phyloP scores from a whole-genome alignment of 1,140 invertebrate genomes.

The Ceratitis capitata region DNA sequence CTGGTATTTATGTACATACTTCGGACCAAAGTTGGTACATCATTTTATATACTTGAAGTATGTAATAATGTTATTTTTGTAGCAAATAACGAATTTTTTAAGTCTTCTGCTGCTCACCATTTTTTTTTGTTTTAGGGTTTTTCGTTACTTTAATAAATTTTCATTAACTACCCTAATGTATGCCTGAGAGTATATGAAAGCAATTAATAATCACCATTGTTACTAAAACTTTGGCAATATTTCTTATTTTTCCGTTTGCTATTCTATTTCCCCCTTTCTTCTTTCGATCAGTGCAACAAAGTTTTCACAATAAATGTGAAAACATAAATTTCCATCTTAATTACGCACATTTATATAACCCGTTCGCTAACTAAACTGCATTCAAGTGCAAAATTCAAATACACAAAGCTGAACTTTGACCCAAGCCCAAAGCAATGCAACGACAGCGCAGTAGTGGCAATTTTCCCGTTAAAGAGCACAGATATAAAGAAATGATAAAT shows the following conservation, averaged over 20 bases:
- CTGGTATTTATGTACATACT: too few relatives aligned
- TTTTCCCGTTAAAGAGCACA: background rate
- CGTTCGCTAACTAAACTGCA: background rate
- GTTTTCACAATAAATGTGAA: conserved; percentile 33
- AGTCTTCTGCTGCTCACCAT: too few relatives aligned
- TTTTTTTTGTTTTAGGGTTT: too few relatives aligned
- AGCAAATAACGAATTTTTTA: too few relatives aligned
- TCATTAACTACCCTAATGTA: too few relatives aligned
- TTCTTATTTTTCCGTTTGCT: background rate
- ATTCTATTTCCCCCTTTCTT: background rate
- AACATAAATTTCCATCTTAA: conserved; percentile 35
- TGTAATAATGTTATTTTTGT: too few relatives aligned
- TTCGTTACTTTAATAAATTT: too few relatives aligned
- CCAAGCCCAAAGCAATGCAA: background rate
- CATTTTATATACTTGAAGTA: too few relatives aligned
- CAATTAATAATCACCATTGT: too few relatives aligned
- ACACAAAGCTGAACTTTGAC: conserved; percentile 32
- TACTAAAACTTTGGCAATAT: too few relatives aligned
- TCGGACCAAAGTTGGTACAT: too few relatives aligned
- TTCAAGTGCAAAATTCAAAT: conserved; percentile 34
- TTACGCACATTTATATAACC: background rate
- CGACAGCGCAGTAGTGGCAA: background rate
- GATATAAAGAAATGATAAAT: background rate
- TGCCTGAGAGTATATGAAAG: too few relatives aligned
- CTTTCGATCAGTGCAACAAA: background rate